These are phyloP conservation scores for Polietes domitor DNA, from an alignment of 2,888 invertebrate genomes.

Conservation along the genomic window DNA sequence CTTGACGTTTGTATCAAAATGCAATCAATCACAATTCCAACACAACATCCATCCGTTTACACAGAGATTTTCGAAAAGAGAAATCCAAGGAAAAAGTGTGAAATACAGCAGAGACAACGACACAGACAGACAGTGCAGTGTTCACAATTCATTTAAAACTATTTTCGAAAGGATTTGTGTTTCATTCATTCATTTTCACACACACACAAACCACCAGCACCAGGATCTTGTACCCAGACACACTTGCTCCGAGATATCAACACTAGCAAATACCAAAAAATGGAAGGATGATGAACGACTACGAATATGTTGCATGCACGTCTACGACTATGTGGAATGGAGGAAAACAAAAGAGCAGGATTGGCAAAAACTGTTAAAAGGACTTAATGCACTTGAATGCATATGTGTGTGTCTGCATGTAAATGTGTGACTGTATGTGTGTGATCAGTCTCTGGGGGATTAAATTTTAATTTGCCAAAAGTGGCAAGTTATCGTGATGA, in stretches of 20 bases:
- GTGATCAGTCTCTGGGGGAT: conserved; percentile 66
- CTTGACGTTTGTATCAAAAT: conserved; percentile 38
- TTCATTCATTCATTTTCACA: conserved; percentile 39
- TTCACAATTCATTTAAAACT: conserved; percentile 64
- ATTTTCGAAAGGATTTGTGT: conserved; percentile 61
- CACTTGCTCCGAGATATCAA: conserved; percentile 23
- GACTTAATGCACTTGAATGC: conserved; percentile 54
- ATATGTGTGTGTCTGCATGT: conserved; percentile 19
- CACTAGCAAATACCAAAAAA: conserved; percentile 25
- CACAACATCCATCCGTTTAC: neutral
- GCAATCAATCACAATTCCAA: conserved; percentile 53
- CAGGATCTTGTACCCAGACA: conserved; percentile 1
- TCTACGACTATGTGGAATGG: neutral
- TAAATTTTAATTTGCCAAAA: conserved; percentile 70
- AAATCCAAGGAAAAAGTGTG: conserved; percentile 36
- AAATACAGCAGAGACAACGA: conserved; percentile 17
- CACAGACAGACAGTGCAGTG: neutral
- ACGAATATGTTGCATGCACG: neutral
- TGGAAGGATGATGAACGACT: conserved; percentile 28
- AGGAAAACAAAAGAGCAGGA: conserved; percentile 58
- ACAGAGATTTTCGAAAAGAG: neutral
- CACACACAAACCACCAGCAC: conserved; percentile 1
- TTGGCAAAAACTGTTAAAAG: conserved; percentile 40
- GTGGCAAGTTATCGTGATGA: conserved; percentile 67
- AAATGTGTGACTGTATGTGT: conserved; percentile 40